These are phyloP conservation scores for Vireo altiloquus DNA, from an alignment of 2,113 vertebrate species.

Conservation along the genomic window DNA sequence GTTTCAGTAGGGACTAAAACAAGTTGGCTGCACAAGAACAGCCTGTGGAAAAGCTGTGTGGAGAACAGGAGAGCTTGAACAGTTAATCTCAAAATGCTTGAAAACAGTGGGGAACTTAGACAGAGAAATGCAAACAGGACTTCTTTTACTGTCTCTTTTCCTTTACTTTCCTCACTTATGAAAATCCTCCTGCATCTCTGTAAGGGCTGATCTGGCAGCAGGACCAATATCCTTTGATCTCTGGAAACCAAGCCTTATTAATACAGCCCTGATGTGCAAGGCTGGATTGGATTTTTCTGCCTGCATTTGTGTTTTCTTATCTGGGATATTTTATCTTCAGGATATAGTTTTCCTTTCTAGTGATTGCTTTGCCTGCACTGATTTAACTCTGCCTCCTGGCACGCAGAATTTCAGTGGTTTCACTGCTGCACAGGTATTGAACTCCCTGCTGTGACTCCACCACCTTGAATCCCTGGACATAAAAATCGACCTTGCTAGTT, in stretches of 20 bases:
- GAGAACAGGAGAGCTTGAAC: background rate
- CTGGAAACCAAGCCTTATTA: background rate
- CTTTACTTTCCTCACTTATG: background rate
- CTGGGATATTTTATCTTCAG: background rate
- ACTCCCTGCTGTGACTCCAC: fast-evolving
- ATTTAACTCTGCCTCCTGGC: background rate
- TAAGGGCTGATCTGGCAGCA: background rate
- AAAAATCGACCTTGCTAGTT: background rate
- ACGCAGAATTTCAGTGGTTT: background rate
- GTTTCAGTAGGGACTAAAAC: background rate
- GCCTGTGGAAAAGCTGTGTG: background rate
- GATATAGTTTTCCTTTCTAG: background rate
- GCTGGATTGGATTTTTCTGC: background rate
- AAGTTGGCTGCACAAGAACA: background rate
- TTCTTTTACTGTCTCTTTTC: background rate
- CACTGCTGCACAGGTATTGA: background rate
- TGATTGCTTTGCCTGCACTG: background rate
- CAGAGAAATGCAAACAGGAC: background rate
- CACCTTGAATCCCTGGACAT: background rate
- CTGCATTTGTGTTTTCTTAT: background rate
- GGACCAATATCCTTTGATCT: background rate
- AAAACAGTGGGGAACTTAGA: background rate
- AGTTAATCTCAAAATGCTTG: background rate
- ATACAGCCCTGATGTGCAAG: background rate
- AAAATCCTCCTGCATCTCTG: background rate